These are phyloP conservation scores for Aphelocoma californica DNA, from an alignment of 2,797 vertebrate species.

Conservation along the genomic window DNA sequence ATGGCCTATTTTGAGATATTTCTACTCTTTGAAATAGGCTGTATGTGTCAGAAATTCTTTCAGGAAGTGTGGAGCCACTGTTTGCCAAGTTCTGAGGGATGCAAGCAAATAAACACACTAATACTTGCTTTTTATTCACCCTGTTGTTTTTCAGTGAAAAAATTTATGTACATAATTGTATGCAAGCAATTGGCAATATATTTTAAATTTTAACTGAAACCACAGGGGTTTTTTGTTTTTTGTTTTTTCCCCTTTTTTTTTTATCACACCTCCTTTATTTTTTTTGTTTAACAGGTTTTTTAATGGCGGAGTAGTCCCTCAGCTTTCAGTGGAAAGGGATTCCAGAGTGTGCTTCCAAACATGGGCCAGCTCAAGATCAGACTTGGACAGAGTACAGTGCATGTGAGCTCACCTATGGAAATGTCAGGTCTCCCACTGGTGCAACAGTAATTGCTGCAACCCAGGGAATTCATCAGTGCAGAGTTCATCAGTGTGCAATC, in stretches of 20 bases:
- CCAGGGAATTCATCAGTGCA: not conserved
- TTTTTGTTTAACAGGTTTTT: not conserved
- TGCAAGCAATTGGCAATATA: not conserved
- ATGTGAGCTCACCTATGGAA: not conserved
- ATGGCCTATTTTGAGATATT: not conserved
- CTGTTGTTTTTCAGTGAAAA: not conserved
- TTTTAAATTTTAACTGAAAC: not conserved
- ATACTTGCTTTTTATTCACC: not conserved
- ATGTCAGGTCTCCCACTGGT: not conserved
- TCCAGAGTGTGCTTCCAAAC: not conserved
- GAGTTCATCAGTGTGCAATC: not conserved
- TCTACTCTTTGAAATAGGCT: not conserved
- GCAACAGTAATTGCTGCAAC: not conserved
- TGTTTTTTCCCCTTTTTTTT: not conserved
- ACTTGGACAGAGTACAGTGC: not conserved
- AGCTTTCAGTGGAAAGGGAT: not conserved
- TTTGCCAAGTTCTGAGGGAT: not conserved
- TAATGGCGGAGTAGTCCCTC: not conserved
- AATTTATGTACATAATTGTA: not conserved
- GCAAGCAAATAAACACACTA: fast-evolving
- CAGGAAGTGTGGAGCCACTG: fast-evolving
- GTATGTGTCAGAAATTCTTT: not conserved
- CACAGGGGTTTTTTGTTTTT: not conserved
- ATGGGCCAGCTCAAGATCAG: not conserved
- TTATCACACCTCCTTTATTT: not conserved